Evolutionary conservation across 2,113 vertebrate species (phyloP), one percentile per base, ranked within the genome.

Genomic region (Melanotaenia duboulayi): DNA sequence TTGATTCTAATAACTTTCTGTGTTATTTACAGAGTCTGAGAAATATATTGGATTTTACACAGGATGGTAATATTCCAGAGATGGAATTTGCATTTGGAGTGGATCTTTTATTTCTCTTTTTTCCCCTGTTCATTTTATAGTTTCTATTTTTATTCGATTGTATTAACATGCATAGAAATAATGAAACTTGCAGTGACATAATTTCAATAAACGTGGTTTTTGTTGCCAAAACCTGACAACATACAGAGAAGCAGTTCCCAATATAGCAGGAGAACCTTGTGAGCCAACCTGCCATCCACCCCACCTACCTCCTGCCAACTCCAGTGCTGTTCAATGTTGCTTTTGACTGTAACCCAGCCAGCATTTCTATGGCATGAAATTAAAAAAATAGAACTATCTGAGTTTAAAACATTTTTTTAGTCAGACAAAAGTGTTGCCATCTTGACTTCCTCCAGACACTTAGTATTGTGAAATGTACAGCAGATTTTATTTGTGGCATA

Each of bases 1-100:
- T 87, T 68, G 32, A 69, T 44, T 60, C 66, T 89, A 89, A 91
- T 91, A 76, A 88, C 81, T 87, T 88, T 84, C 78, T 48, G 68
- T 77, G 71, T 88, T 59, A 86, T 87, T 78, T 80, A 39, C 60
- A 70, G 40, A 87, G 67, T 69, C 57, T 52, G 71, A 75, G 58
- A 74, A 58, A 83, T 74, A 82, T 81, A 81, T 87, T 86, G 66
- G 63, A 91, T 81, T 77, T 35, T 48, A 75, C 56, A 86, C 59
- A 80, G 66, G 6, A 68, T 16, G 1, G 72, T 71, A 77, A 83
- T 80, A 80, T 74, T 71, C 60, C 28, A 65, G 22, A 57, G 57
- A 87, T 75, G 42, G 50, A 60, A 85, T 89, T 87, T 85, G 20
- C 55, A 87, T 91, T 82, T 72, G 51, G 44, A 62, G 74, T 75